Conservation (phyloP, 1,140 invertebrate species). For the Orussus abietinus region DNA sequence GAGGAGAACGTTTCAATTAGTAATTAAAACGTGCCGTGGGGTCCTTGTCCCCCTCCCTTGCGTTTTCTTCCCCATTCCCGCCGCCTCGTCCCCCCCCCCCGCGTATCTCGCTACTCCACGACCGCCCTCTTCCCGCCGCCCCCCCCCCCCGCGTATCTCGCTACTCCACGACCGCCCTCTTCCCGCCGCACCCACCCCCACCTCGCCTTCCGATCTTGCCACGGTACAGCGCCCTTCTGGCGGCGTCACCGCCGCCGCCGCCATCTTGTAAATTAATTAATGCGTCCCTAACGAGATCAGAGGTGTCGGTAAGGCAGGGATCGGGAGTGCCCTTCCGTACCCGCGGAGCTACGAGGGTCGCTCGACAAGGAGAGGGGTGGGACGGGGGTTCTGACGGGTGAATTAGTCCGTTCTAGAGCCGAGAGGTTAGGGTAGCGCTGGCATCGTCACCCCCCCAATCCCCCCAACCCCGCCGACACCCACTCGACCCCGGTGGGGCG, state of each 20-base stretch:
- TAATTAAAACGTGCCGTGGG: constrained; percentile 41
- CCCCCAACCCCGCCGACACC: neutral
- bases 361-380: constrained; percentile 22
- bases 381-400: constrained; percentile 27
- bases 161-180: neutral
- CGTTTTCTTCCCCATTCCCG: constrained; percentile 3
- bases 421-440: neutral
- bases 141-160: constrained; percentile 2
- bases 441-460: constrained; percentile 3
- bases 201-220: neutral
- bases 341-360: constrained; percentile 38
- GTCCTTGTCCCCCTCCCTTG: constrained; percentile 11
- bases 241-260: constrained; percentile 21
- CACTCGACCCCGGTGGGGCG: constrained; percentile 7
- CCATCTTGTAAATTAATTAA: constrained; percentile 53
- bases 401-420: constrained; percentile 48
- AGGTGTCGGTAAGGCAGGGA: constrained; percentile 41
- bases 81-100: neutral
- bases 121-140: neutral
- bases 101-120: neutral
- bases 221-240: constrained; percentile 11
- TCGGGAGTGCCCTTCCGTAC: constrained; percentile 28
- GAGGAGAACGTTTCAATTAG: constrained; percentile 42
- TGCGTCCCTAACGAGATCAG: constrained; percentile 48
- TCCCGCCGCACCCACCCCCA: constrained; percentile 4